A percentile compares a stretch with the other conserved stretches of the same genome.
phyloP scores from a whole-genome alignment of 1,140 invertebrate species.

The Drosophila mayri region DNA sequence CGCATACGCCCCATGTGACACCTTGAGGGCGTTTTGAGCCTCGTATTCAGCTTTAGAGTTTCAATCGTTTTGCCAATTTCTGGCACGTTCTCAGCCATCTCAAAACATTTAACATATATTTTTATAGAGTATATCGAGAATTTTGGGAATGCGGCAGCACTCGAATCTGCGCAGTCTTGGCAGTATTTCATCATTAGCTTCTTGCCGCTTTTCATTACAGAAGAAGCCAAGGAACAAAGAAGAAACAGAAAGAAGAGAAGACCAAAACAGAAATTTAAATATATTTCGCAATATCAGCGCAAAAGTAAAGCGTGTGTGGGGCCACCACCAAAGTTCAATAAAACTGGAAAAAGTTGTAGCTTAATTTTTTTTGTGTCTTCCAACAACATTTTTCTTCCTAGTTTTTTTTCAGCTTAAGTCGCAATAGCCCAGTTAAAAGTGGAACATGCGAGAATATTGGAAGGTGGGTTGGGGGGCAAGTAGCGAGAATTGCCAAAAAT shows the following conservation, averaged over 20 bases:
- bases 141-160: conserved; percentile 47
- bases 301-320: conserved; percentile 18
- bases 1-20: conserved; percentile 61
- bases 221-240: conserved; percentile 36
- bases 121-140: background rate
- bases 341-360: conserved; percentile 60
- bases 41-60: conserved; percentile 23
- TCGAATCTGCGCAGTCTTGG: conserved; percentile 69
- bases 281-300: conserved; percentile 75
- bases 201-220: conserved; percentile 75
- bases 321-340: conserved; percentile 73
- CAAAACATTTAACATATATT: background rate
- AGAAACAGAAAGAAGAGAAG: conserved; percentile 22
- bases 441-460: conserved; percentile 54
- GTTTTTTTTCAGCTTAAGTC: conserved; percentile 68
- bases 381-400: conserved; percentile 30
- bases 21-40: conserved; percentile 16
- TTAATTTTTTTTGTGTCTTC: conserved; percentile 32
- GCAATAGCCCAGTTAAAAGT: conserved; percentile 81
- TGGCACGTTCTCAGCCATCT: conserved; percentile 52
- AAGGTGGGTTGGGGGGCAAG: conserved; percentile 1
- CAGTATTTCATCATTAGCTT: conserved; percentile 78
- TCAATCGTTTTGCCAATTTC: conserved; percentile 52
- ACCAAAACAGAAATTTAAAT: conserved; percentile 74
- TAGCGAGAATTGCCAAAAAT: conserved; percentile 40